Conservation (phyloP, 2,113 vertebrate species). For the Anas platyrhynchos region DNA sequence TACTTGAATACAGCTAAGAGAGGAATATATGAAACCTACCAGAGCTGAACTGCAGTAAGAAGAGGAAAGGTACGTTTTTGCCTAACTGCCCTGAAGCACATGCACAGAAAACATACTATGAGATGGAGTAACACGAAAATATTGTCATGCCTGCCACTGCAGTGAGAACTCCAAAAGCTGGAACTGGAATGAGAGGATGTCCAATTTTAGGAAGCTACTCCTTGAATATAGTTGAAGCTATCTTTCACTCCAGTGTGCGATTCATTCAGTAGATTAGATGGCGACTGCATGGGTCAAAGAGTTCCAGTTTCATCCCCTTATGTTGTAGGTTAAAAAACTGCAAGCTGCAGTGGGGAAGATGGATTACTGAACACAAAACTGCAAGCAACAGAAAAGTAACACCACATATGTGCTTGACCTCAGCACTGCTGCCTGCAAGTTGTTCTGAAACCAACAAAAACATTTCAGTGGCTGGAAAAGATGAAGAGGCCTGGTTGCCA, state of each 20-base stretch:
- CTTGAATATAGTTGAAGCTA: neutral
- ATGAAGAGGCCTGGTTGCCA: slow-evolving; percentile 56
- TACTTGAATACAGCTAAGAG: neutral
- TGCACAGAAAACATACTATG: neutral
- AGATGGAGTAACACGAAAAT: neutral
- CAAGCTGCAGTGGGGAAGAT: neutral
- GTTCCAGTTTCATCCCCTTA: neutral
- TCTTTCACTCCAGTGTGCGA: neutral
- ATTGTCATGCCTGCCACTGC: neutral
- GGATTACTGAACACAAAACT: slow-evolving; percentile 46
- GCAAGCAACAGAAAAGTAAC: slow-evolving; percentile 16
- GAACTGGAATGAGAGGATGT: neutral
- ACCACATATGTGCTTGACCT: slow-evolving; percentile 23
- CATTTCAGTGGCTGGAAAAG: slow-evolving; percentile 66
- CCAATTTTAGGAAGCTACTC: neutral
- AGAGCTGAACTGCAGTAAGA: neutral
- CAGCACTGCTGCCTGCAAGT: slow-evolving; percentile 45
- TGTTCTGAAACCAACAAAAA: slow-evolving; percentile 49
- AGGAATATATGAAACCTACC: neutral
- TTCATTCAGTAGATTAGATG: neutral
- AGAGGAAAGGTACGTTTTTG: neutral
- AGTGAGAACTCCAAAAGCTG: neutral
- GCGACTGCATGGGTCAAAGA: neutral
- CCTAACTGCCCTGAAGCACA: neutral
- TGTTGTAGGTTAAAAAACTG: neutral